These are phyloP conservation scores for Mayetiola destructor DNA, from an alignment of 2,888 invertebrate genomes.

Conservation along the genomic window DNA sequence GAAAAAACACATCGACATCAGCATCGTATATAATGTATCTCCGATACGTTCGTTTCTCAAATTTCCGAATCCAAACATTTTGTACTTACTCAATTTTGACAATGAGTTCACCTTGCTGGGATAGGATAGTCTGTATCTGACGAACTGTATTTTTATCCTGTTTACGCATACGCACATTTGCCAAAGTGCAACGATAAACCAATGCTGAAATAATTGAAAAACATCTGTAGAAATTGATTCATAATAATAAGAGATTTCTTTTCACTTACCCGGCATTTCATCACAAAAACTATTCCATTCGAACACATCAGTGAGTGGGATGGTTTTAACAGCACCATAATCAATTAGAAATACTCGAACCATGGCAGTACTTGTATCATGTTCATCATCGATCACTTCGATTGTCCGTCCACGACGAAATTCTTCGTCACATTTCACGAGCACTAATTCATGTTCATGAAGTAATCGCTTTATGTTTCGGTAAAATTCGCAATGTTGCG, in stretches of 20 bases:
- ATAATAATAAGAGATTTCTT: background rate
- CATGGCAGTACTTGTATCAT: background rate
- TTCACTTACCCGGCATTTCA: slow-evolving; percentile 23
- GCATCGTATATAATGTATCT: too few relatives aligned
- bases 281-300: slow-evolving; percentile 23
- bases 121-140: background rate
- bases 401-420: background rate
- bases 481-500: too few relatives aligned
- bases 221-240: background rate
- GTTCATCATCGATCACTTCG: background rate
- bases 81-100: too few relatives aligned
- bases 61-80: too few relatives aligned
- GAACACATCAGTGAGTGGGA: slow-evolving; percentile 23
- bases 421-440: background rate
- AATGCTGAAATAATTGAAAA: slow-evolving; percentile 17
- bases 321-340: slow-evolving; percentile 28
- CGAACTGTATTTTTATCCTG: slow-evolving; percentile 17
- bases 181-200: slow-evolving; percentile 25
- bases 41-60: too few relatives aligned
- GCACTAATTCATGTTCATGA: background rate
- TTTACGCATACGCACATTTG: background rate
- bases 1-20: too few relatives aligned
- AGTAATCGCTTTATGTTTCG: too few relatives aligned
- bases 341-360: slow-evolving; percentile 26
- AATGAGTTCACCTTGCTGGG: too few relatives aligned